Conservation (phyloP, 2,797 vertebrate species). For the Hozukius guyotensis region DNA sequence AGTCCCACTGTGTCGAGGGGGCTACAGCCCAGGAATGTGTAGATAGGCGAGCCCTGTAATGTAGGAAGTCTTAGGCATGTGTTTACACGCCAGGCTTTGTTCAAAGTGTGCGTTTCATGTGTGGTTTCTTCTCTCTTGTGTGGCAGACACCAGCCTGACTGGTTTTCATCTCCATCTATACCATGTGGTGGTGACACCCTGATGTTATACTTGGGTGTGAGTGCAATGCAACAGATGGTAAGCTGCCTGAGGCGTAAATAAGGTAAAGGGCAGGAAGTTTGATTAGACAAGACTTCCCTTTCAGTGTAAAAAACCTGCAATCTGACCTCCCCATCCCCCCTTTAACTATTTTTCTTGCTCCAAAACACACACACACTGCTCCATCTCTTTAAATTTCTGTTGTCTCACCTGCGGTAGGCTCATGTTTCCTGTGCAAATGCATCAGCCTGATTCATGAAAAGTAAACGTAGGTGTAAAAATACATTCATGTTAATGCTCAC, state of each 20-base stretch:
- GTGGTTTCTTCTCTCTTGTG: conserved; percentile 10
- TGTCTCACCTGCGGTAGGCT: conserved; percentile 48
- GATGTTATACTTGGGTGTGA: not conserved
- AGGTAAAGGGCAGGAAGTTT: conserved; percentile 48
- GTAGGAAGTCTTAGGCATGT: conserved; percentile 31
- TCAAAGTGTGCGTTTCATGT: conserved; percentile 21
- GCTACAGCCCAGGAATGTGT: conserved; percentile 50
- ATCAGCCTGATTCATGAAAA: not conserved
- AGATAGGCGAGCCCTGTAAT: conserved; percentile 25
- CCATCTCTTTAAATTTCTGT: conserved; percentile 10
- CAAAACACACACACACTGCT: not conserved
- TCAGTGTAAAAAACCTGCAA: conserved; percentile 35
- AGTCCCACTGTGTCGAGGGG: conserved; percentile 23
- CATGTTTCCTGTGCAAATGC: conserved; percentile 5
- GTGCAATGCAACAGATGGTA: conserved; percentile 12
- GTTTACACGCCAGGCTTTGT: conserved; percentile 42
- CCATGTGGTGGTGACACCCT: not conserved
- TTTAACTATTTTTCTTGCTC: not conserved
- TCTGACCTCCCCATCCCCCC: conserved; percentile 43
- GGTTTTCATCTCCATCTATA: conserved; percentile 1
- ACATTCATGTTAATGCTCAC: not conserved
- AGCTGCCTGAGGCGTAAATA: conserved; percentile 19
- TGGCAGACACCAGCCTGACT: not conserved
- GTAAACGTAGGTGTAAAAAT: too few relatives aligned
- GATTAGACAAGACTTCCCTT: conserved; percentile 51